Evolutionary conservation across 2,797 vertebrate species (phyloP).

Genomic region (Periparus ater): DNA sequence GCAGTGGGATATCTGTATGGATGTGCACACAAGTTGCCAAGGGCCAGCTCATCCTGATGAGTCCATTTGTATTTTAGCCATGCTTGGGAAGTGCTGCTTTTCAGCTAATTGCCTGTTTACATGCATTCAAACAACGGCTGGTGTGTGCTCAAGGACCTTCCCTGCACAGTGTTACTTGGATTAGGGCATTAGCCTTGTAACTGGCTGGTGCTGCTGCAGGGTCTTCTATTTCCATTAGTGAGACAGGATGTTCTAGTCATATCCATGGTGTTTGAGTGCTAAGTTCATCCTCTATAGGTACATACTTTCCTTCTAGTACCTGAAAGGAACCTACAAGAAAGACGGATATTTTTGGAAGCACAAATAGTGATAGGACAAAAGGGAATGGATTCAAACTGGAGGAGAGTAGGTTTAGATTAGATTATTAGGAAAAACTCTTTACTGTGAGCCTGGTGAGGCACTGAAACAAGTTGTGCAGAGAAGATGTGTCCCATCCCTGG

Average conservation of each 20-base stretch:
- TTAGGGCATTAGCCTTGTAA: background rate
- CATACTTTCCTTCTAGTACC: background rate
- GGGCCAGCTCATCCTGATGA: background rate
- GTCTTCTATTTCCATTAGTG: background rate
- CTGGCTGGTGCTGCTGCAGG: background rate
- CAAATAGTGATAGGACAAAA: background rate
- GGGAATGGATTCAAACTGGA: background rate
- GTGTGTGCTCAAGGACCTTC: background rate
- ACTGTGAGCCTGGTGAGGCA: background rate
- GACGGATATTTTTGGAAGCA: background rate
- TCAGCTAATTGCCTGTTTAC: background rate
- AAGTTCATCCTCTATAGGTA: background rate
- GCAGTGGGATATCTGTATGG: background rate
- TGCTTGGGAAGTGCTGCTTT: background rate
- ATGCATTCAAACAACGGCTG: background rate
- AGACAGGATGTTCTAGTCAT: background rate
- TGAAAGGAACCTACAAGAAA: background rate
- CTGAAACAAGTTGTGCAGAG: background rate
- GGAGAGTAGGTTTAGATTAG: background rate
- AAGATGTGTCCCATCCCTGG: background rate
- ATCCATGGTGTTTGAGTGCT: background rate
- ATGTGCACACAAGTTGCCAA: fast-evolving
- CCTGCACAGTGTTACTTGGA: background rate
- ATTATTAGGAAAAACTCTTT: background rate
- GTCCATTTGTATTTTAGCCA: background rate